Percentiles rank a stretch among this genome's conserved stretches.
Conservation (phyloP, 2,888 invertebrate species). For the Rhodophaea formosa region DNA sequence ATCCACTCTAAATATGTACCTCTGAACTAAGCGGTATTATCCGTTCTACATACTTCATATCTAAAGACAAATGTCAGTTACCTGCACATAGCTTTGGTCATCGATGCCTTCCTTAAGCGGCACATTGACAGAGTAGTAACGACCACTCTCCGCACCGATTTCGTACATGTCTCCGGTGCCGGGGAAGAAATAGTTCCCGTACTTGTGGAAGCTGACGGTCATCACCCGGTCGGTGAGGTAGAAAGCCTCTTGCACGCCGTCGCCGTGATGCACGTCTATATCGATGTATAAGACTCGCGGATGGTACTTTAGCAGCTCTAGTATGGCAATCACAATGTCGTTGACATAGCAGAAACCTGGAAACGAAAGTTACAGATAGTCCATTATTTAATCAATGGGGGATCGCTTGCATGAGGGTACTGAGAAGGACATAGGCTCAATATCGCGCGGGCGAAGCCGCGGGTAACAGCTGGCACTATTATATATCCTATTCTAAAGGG, state of each 20-base stretch:
- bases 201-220: constrained; percentile 99
- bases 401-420: too few species aligned
- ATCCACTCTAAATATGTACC: too few species aligned
- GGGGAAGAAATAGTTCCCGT: constrained; percentile 98
- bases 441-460: too few species aligned
- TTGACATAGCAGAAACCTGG: constrained; percentile 98
- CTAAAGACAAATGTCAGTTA: too few species aligned
- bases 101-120: constrained; percentile 99
- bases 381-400: not conserved
- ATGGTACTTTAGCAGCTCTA: constrained; percentile 96
- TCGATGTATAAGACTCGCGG: constrained; percentile 98
- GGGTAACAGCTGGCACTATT: too few species aligned
- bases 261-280: constrained; percentile 99
- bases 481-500: too few species aligned
- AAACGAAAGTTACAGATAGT: constrained; percentile 25
- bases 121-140: constrained; percentile 99
- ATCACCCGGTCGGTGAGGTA: constrained; percentile 98
- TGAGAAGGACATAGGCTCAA: too few species aligned
- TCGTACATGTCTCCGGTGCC: constrained; percentile 99
- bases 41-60: too few species aligned
- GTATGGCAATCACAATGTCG: constrained; percentile 98
- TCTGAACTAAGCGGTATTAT: too few species aligned
- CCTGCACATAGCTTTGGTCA: constrained; percentile 94
- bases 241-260: constrained; percentile 98
- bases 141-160: constrained; percentile 96